A percentile compares a stretch with the other conserved stretches of the same genome.
These are phyloP conservation scores for Arbacia lixula DNA, from an alignment of 53 echinoderm and acorn worm species.

Conservation along the genomic window DNA sequence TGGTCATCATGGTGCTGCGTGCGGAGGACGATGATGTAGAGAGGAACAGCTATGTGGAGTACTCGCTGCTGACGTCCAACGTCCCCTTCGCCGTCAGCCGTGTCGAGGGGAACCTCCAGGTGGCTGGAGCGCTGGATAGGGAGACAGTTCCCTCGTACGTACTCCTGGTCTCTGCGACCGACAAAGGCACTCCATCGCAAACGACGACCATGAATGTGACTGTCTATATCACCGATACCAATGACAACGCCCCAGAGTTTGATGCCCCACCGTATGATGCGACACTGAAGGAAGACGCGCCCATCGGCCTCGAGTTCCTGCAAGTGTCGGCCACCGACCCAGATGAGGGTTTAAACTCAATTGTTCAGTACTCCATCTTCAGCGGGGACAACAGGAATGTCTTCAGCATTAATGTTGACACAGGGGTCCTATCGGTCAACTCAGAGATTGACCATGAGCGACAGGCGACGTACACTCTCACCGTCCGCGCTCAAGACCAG, in stretches of 20 bases:
- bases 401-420: conserved; percentile 66
- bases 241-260: conserved; percentile 84
- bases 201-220: conserved; percentile 77
- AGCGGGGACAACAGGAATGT: conserved; percentile 71
- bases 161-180: conserved; percentile 75
- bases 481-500: conserved; percentile 81
- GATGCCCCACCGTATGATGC: conserved; percentile 56
- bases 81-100: conserved; percentile 77
- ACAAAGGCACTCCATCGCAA: conserved; percentile 78
- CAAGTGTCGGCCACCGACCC: conserved; percentile 76
- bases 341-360: conserved; percentile 76
- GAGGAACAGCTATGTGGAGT: conserved; percentile 90
- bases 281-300: conserved; percentile 72
- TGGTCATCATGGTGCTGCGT: conserved; percentile 76
- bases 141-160: conserved; percentile 61
- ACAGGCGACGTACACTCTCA: conserved; percentile 67
- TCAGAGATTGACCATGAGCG: conserved; percentile 75
- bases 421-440: conserved; percentile 75
- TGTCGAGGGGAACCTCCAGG: conserved; percentile 77
- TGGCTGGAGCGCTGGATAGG: conserved; percentile 76
- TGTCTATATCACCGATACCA: conserved; percentile 72
- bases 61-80: conserved; percentile 61
- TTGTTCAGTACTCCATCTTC: conserved; percentile 73
- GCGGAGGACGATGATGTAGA: conserved; percentile 84
- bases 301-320: conserved; percentile 85